Evolutionary conservation across 2,797 vertebrate genomes (phyloP).

Genomic region (Pterois miles): DNA sequence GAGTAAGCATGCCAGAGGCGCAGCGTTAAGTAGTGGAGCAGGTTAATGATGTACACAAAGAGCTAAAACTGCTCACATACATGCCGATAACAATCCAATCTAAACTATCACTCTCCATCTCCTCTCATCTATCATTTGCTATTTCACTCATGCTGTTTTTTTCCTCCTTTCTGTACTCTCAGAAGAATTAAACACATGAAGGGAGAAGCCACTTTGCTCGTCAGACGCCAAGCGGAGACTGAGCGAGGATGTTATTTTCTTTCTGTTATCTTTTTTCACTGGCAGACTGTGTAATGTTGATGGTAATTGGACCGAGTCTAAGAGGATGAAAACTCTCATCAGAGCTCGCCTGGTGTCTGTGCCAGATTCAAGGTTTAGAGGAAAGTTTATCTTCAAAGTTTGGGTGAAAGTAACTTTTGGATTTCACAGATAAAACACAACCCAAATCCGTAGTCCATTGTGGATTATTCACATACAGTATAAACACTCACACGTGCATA

Average conservation of each 20-base stretch:
- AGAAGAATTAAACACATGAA: slow-evolving; percentile 51
- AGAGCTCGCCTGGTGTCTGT: slow-evolving; percentile 46
- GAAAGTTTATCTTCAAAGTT: slow-evolving; percentile 64
- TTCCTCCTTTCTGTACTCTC: slow-evolving; percentile 2
- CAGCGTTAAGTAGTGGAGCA: slow-evolving; percentile 10
- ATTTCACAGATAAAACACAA: slow-evolving; percentile 62
- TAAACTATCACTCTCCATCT: neutral
- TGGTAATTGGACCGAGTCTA: slow-evolving; percentile 72
- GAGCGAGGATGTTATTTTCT: slow-evolving; percentile 60
- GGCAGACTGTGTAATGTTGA: slow-evolving; percentile 69
- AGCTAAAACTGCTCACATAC: slow-evolving; percentile 42
- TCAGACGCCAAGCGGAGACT: slow-evolving; percentile 59
- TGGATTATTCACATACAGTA: slow-evolving; percentile 16
- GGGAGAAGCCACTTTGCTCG: slow-evolving; percentile 46
- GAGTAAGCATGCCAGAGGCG: neutral
- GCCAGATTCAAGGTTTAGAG: slow-evolving; percentile 67
- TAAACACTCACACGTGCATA: neutral
- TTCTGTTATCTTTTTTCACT: slow-evolving; percentile 65
- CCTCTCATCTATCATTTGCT: slow-evolving; percentile 24
- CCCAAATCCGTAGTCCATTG: neutral
- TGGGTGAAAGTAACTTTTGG: slow-evolving; percentile 58
- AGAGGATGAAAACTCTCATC: slow-evolving; percentile 72
- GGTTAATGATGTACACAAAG: slow-evolving; percentile 39
- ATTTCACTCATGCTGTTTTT: slow-evolving; percentile 15
- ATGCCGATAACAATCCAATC: slow-evolving; percentile 54